Evolutionary conservation across 2,888 invertebrate species (phyloP).

Genomic region (Anthoptus insignis): DNA sequence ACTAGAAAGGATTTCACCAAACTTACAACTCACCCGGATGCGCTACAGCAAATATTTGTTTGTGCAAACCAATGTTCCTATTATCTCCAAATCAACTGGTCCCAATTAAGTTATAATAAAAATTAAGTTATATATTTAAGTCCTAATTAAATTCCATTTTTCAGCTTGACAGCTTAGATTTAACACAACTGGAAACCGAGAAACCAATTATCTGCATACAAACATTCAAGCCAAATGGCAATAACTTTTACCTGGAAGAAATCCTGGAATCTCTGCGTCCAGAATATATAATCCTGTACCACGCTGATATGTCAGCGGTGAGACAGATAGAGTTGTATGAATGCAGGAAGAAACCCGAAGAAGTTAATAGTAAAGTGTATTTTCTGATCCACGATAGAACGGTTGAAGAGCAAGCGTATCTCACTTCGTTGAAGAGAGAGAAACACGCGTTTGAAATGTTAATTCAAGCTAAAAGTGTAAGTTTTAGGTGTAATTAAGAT

Average conservation of each 20-base stretch:
- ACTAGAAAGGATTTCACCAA: no score
- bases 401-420: conserved; percentile 98
- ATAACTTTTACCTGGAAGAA: conserved; percentile 90
- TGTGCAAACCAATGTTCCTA: no score
- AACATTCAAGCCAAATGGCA: conserved; percentile 92
- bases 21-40: no score
- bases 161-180: conserved; percentile 90
- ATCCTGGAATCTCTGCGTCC: conserved; percentile 91
- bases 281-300: conserved; percentile 95
- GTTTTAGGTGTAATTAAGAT: no score
- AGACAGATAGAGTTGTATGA: conserved; percentile 97
- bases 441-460: conserved; percentile 98
- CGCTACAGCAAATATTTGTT: no score
- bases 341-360: conserved; percentile 81
- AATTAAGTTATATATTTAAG: no score
- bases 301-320: conserved; percentile 95
- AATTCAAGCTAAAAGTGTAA: conserved; percentile 97
- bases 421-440: conserved; percentile 96
- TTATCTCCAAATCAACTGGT: no score
- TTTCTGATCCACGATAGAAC: conserved; percentile 97
- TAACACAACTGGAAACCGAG: conserved; percentile 87
- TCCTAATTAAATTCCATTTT: no score
- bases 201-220: conserved; percentile 92
- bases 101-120: no score
- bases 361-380: conserved; percentile 90